A percentile compares a stretch with the other conserved stretches of the same genome.
phyloP scores from a whole-genome alignment of 1,140 invertebrate species.

The Caerostris darwini region DNA sequence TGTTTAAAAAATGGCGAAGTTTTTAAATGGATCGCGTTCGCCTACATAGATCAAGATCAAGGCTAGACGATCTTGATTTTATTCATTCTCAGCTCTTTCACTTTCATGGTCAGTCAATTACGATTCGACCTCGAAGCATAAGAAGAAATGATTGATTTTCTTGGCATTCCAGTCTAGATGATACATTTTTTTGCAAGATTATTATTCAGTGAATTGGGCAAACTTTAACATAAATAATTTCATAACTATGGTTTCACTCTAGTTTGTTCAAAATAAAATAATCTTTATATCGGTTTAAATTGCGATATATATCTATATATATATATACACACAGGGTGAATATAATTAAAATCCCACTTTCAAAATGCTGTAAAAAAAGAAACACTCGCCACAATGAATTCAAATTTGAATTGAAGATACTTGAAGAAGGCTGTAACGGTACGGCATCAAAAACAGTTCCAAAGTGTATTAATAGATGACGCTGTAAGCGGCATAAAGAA shows the following conservation, averaged over 20 bases:
- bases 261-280: background rate
- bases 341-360: too few relatives aligned
- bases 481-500: too few relatives aligned
- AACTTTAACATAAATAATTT: background rate
- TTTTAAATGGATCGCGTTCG: slow-evolving; percentile 31
- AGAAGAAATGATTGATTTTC: slow-evolving; percentile 28
- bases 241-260: background rate
- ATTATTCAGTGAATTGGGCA: background rate
- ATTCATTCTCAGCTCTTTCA: slow-evolving; percentile 54
- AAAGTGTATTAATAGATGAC: too few relatives aligned
- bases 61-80: slow-evolving; percentile 28
- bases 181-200: slow-evolving; percentile 6
- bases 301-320: too few relatives aligned
- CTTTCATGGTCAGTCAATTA: slow-evolving; percentile 54
- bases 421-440: too few relatives aligned
- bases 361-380: too few relatives aligned
- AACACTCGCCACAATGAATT: too few relatives aligned
- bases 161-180: slow-evolving; percentile 33
- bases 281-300: too few relatives aligned
- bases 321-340: too few relatives aligned
- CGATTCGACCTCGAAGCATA: slow-evolving; percentile 29
- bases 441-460: too few relatives aligned
- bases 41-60: slow-evolving; percentile 49
- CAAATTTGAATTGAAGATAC: too few relatives aligned
- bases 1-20: background rate